Base-by-base conservation (phyloP, 1,140 invertebrate genomes). In the Drosophila equinoxialis region DNA sequence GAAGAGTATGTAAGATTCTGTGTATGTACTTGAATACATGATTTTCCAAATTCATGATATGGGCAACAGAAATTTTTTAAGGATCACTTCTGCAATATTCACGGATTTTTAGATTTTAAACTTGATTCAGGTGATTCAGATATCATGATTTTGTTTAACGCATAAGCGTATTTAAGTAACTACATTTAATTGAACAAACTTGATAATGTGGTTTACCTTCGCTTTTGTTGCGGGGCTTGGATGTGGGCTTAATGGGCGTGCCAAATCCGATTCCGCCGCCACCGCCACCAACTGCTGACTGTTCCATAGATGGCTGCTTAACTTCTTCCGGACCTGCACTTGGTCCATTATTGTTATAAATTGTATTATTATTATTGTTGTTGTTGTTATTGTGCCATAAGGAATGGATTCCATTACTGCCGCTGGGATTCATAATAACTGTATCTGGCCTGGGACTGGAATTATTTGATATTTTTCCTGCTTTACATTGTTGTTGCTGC, bases 181-280 rank as follows among this genome's bases (percentile, higher is more conserved):
- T 51, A 51, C 10, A 51, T 30, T 30, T 51, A 23, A 51, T 23
- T 51, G 7, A 51, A 23, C 30, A 23, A 51, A 10, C 17, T 51
- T 23, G 4, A 51, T 23, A 51, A 51, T 51, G 45, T 51, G 13
- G 45, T 42, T 42, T 80, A 80, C 77, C 77, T 67, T 80, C 77
- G 55, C 64, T 80, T 68, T 74, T 77, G 60, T 74, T 80, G 26
- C 77, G 77, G 51, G 66, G 65, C 51, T 79, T 79, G 20, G 63
- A 77, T 65, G 65, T 70, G 65, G 8, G 60, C 57, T 59, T 59
- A 7, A 20, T 4, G 14, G 33, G 57, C n/a, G 57, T 39, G 35
- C 14, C 57, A 26, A 26, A 26, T 26, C 23, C 23, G 23, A 26
- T 26, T 26, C 20, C 20, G 20, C 20, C 20, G 26, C 23, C 20